Conservation (phyloP, 1,140 invertebrate genomes). For the Galleria mellonella region DNA sequence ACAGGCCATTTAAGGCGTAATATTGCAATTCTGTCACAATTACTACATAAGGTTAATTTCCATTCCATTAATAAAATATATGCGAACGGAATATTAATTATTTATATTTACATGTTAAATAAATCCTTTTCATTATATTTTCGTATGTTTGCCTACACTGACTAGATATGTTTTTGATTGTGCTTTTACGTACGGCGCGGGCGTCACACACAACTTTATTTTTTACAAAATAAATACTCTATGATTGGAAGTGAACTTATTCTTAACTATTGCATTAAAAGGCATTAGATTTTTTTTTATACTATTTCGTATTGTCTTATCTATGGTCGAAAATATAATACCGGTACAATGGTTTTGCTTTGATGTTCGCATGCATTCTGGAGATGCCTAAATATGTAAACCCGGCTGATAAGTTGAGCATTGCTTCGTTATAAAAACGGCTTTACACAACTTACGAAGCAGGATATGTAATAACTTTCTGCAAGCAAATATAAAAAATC, state of each 20-base stretch:
- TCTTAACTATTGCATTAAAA: conserved; percentile 64
- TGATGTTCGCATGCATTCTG: too few relatives aligned
- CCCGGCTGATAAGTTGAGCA: too few relatives aligned
- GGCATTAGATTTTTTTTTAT: conserved; percentile 55
- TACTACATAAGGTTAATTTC: neutral
- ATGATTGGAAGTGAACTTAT: conserved; percentile 49
- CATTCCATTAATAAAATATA: conserved; percentile 47
- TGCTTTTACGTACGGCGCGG: conserved; percentile 43
- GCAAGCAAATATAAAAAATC: too few relatives aligned
- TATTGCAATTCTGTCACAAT: neutral
- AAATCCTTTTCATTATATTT: conserved; percentile 35
- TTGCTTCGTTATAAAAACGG: too few relatives aligned
- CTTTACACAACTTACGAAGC: too few relatives aligned
- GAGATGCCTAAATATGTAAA: too few relatives aligned
- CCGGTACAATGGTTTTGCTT: neutral
- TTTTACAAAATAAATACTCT: conserved; percentile 66
- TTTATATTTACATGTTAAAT: conserved; percentile 47
- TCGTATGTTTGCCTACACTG: conserved; percentile 53
- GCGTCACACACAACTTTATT: conserved; percentile 34
- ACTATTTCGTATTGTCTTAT: conserved; percentile 72
- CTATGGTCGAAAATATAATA: conserved; percentile 63
- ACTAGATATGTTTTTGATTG: conserved; percentile 72
- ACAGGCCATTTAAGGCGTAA: too few relatives aligned
- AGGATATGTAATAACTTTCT: too few relatives aligned
- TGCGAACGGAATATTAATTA: conserved; percentile 49